Evolutionary conservation across 2,797 vertebrate species (phyloP).

Genomic region (Darevskia nairensis): DNA sequence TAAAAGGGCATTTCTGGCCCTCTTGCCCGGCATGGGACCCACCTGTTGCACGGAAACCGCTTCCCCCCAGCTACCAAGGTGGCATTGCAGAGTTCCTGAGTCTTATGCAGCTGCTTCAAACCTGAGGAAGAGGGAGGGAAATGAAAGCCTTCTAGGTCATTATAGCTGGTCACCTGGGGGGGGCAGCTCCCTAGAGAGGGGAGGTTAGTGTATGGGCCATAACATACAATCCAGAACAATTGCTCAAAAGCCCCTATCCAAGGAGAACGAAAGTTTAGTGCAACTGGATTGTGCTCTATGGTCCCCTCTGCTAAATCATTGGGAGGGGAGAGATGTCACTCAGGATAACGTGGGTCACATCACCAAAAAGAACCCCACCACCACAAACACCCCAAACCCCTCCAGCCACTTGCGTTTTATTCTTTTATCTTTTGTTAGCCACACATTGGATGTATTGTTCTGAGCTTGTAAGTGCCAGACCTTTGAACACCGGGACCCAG

Average conservation of each 20-base stretch:
- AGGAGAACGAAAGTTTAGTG: neutral
- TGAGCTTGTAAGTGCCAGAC: too few relatives aligned
- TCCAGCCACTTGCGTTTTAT: too few relatives aligned
- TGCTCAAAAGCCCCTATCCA: neutral
- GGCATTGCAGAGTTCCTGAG: constrained; percentile 85
- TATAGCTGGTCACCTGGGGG: too few relatives aligned
- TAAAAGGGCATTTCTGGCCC: neutral
- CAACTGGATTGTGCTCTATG: neutral
- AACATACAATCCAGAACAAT: neutral
- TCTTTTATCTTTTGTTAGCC: too few relatives aligned
- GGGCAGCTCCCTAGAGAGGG: neutral
- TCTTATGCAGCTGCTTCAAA: constrained; percentile 85
- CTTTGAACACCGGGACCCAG: too few relatives aligned
- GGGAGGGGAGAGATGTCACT: neutral
- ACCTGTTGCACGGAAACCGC: constrained; percentile 89
- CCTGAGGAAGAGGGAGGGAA: constrained; percentile 67
- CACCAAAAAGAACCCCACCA: too few relatives aligned
- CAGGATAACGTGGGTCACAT: too few relatives aligned
- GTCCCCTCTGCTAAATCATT: neutral
- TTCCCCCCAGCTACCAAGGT: constrained; percentile 84
- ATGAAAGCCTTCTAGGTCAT: too few relatives aligned
- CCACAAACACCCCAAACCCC: too few relatives aligned
- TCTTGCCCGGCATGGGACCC: neutral
- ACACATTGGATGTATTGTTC: too few relatives aligned
- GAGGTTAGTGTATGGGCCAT: neutral